These are phyloP conservation scores for Cantharis rustica DNA, from an alignment of 2,888 invertebrate genomes.

Conservation along the genomic window DNA sequence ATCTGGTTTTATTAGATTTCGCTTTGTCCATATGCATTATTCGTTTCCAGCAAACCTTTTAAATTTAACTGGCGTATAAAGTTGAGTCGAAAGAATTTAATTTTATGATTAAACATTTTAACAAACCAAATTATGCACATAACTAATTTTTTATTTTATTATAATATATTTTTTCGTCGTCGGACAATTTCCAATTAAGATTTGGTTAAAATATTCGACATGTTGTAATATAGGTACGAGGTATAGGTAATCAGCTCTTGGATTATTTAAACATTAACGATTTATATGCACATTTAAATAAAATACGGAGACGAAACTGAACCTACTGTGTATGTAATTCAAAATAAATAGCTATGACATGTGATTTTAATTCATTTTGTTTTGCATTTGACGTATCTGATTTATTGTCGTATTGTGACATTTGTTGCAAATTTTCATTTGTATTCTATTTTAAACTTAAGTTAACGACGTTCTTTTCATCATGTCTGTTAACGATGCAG, in stretches of 20 bases:
- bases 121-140: not conserved
- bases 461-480: slow-evolving; percentile 5
- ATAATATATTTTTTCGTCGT: no score
- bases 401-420: not conserved
- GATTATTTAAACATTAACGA: not conserved
- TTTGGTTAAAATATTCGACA: not conserved
- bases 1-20: slow-evolving; percentile 33
- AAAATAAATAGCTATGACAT: not conserved
- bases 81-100: not conserved
- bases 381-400: not conserved
- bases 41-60: slow-evolving; percentile 19
- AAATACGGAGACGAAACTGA: not conserved
- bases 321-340: not conserved
- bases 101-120: not conserved
- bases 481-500: slow-evolving; percentile 10
- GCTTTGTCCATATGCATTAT: slow-evolving; percentile 19
- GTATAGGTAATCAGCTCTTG: not conserved
- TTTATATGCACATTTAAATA: not conserved
- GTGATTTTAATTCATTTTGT: not conserved
- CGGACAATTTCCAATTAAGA: not conserved
- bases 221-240: no score
- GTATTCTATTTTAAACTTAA: slow-evolving; percentile 1
- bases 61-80: slow-evolving; percentile 21
- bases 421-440: slow-evolving; percentile 8
- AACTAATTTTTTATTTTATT: not conserved